Evolutionary conservation across 2,797 vertebrate genomes (phyloP).

Genomic region (Sarcoramphus papa): DNA sequence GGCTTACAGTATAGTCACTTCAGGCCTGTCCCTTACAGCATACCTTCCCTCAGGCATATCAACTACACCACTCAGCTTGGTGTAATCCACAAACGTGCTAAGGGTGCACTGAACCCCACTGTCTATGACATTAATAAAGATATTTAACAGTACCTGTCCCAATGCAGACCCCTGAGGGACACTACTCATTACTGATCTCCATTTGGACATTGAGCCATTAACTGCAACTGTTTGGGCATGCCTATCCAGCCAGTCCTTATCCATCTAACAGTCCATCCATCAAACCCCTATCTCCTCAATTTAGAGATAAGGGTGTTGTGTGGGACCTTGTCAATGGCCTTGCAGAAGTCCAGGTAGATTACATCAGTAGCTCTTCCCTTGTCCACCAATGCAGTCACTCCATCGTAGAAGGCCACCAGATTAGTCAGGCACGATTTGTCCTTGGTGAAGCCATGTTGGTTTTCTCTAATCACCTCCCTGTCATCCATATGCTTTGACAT

Average conservation of each 20-base stretch:
- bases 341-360: not conserved
- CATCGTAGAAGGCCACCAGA: not conserved
- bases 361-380: not conserved
- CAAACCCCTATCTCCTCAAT: not conserved
- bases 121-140: not conserved
- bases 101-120: not conserved
- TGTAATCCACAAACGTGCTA: not conserved
- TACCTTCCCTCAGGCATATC: not conserved
- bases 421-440: not conserved
- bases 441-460: not conserved
- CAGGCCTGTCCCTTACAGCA: too few species aligned
- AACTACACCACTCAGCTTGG: not conserved
- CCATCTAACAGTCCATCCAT: not conserved
- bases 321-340: not conserved
- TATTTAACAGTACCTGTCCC: not conserved
- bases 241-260: not conserved
- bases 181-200: not conserved
- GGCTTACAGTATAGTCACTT: too few species aligned
- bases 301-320: not conserved
- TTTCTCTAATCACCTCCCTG: not conserved
- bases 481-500: not conserved
- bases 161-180: not conserved
- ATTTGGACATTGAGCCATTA: not conserved
- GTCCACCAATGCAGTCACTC: not conserved
- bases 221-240: not conserved